These are phyloP conservation scores for Ctenopoma kingsleyae DNA, from an alignment of 2,797 vertebrate genomes.

Conservation along the genomic window DNA sequence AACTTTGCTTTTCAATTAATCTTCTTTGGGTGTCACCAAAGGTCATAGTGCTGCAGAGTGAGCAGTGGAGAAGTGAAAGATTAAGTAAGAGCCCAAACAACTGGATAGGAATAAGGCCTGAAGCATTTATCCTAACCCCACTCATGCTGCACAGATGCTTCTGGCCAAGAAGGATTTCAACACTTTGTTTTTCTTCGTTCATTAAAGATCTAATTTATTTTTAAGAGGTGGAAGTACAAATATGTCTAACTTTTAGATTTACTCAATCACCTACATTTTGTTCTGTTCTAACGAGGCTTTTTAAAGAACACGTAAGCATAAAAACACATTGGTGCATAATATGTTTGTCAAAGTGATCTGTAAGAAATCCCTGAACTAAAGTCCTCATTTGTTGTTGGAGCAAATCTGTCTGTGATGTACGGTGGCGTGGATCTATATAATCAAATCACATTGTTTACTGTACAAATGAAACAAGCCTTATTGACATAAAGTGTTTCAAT, in stretches of 20 bases:
- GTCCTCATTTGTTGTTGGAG: conserved; percentile 32
- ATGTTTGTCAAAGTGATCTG: conserved; percentile 54
- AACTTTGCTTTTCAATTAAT: conserved; percentile 79
- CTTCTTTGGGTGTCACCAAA: conserved; percentile 64
- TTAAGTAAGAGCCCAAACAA: conserved; percentile 68
- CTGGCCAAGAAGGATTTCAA: conserved; percentile 54
- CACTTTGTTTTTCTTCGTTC: conserved; percentile 67
- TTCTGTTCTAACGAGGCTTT: conserved; percentile 23
- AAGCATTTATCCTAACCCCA: conserved; percentile 52
- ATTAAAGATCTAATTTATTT: conserved; percentile 57
- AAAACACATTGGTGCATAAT: conserved; percentile 18
- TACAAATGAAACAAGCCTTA: conserved; percentile 1
- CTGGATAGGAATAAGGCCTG: conserved; percentile 29
- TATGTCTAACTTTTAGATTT: conserved; percentile 51
- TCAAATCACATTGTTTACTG: conserved; percentile 37
- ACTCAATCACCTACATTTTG: conserved; percentile 28
- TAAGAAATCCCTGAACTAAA: conserved; percentile 38
- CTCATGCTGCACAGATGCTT: conserved; percentile 69
- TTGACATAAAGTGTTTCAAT: background rate
- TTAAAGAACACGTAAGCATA: conserved; percentile 23
- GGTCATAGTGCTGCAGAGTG: conserved; percentile 68
- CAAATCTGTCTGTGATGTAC: conserved; percentile 24
- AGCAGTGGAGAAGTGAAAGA: conserved; percentile 71
- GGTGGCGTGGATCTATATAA: conserved; percentile 20
- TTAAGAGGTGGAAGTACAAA: conserved; percentile 35